These are phyloP conservation scores for Palaemon carinicauda DNA, from an alignment of 1,140 invertebrate species.

Conservation along the genomic window DNA sequence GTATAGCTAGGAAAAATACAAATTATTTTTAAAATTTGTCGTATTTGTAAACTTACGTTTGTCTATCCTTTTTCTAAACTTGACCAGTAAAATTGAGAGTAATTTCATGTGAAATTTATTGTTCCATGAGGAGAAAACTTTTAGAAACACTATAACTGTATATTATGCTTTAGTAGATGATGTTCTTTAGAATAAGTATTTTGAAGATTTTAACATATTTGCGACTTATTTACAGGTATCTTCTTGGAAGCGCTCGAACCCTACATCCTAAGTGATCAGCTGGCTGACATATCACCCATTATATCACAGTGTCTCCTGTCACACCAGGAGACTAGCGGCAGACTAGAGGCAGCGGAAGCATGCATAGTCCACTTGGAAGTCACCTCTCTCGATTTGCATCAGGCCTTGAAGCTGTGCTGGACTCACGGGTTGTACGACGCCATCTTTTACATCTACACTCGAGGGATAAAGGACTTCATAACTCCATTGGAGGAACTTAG, in stretches of 20 bases:
- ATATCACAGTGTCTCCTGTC: conserved; percentile 70
- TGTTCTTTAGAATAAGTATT: no score
- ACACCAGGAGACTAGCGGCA: conserved; percentile 66
- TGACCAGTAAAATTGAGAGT: no score
- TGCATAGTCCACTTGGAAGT: conserved; percentile 85
- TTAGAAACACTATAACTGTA: no score
- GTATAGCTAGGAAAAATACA: no score
- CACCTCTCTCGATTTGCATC: conserved; percentile 86
- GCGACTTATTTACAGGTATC: conserved; percentile 49
- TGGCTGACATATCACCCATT: conserved; percentile 68
- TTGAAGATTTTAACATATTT: not conserved
- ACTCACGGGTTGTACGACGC: conserved; percentile 83
- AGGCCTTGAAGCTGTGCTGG: conserved; percentile 84
- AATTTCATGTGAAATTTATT: no score
- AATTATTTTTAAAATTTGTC: no score
- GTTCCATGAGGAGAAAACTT: no score
- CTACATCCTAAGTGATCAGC: conserved; percentile 68
- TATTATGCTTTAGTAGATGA: no score
- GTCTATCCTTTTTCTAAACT: no score
- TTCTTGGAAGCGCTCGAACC: conserved; percentile 71
- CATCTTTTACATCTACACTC: conserved; percentile 87
- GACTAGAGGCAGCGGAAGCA: conserved; percentile 76
- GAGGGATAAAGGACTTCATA: conserved; percentile 83
- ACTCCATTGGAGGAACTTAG: conserved; percentile 83
- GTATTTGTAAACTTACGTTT: no score